Evolutionary conservation across 2,797 vertebrate genomes (phyloP).

Genomic region (Ibycter americanus): DNA sequence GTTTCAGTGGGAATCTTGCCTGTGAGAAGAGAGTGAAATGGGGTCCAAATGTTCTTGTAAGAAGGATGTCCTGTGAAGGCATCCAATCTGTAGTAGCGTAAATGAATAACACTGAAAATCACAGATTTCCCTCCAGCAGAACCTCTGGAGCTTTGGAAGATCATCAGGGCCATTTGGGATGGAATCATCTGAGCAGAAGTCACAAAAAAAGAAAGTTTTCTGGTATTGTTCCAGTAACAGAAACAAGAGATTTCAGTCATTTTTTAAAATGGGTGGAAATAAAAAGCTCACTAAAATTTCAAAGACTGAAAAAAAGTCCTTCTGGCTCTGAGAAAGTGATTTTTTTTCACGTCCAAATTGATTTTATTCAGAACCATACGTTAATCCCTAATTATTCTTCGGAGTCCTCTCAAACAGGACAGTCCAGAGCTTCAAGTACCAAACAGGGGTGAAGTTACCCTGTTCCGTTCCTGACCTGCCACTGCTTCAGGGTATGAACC

Average conservation of each 20-base stretch:
- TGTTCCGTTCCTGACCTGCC: neutral
- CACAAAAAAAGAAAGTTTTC: neutral
- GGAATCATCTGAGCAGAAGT: neutral
- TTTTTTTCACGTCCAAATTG: neutral
- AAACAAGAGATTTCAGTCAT: neutral
- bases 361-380: neutral
- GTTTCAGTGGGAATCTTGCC: neutral
- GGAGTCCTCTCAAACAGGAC: neutral
- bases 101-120: neutral
- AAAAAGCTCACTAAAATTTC: neutral
- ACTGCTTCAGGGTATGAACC: neutral
- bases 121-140: neutral
- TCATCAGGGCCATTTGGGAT: neutral
- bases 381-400: neutral
- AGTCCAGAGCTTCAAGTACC: neutral
- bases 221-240: neutral
- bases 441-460: neutral
- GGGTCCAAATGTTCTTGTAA: constrained; percentile 16
- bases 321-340: neutral
- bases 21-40: neutral
- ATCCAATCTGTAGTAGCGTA: neutral
- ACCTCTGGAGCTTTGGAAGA: neutral
- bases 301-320: neutral
- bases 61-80: neutral
- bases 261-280: neutral